These are phyloP conservation scores for Lagria hirta DNA, from an alignment of 2,888 invertebrate species.

Conservation along the genomic window DNA sequence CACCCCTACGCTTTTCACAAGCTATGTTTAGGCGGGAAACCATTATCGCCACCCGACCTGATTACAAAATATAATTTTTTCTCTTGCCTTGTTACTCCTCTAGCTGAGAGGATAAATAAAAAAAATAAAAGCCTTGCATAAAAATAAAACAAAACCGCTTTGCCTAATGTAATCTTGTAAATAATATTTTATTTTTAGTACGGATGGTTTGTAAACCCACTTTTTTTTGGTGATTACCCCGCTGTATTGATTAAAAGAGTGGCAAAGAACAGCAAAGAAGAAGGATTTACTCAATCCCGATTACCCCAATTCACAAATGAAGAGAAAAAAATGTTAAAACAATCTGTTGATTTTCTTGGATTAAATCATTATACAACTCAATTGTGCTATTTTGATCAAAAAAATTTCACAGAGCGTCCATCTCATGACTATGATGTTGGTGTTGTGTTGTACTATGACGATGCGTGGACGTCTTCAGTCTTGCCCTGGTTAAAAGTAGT, in stretches of 20 bases:
- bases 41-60: too few relatives aligned
- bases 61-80: too few relatives aligned
- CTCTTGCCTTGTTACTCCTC: too few relatives aligned
- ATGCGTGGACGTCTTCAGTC: too few relatives aligned
- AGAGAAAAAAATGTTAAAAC: slow-evolving; percentile 62
- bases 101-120: too few relatives aligned
- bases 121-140: too few relatives aligned
- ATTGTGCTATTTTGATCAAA: slow-evolving; percentile 56
- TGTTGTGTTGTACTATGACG: neutral
- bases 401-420: slow-evolving; percentile 39
- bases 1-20: too few relatives aligned
- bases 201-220: slow-evolving; percentile 57
- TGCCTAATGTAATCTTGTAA: too few relatives aligned
- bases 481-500: too few relatives aligned
- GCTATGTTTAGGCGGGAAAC: too few relatives aligned
- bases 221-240: slow-evolving; percentile 69
- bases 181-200: slow-evolving; percentile 24
- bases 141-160: too few relatives aligned
- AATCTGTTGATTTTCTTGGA: slow-evolving; percentile 71
- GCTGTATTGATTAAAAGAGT: slow-evolving; percentile 62
- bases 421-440: neutral
- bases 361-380: slow-evolving; percentile 71
- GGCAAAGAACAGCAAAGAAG: slow-evolving; percentile 55
- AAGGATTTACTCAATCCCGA: slow-evolving; percentile 58
- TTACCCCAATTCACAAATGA: slow-evolving; percentile 62